Conservation (phyloP, 2,113 vertebrate species). For the Syngnathoides biaculeatus region DNA sequence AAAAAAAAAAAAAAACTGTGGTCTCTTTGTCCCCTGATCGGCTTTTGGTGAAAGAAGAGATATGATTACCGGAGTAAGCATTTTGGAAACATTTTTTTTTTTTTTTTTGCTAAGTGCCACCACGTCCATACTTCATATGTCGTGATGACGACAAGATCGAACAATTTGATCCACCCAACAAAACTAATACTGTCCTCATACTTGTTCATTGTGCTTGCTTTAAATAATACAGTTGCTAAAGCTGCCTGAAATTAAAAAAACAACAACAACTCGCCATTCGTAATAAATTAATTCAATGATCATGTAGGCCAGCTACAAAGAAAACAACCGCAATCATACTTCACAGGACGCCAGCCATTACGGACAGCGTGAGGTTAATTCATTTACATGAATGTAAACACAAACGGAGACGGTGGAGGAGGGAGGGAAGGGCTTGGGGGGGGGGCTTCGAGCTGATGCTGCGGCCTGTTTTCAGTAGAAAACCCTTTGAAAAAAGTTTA, state of each 20-base stretch:
- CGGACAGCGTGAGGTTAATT: slow-evolving; percentile 71
- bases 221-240: slow-evolving; percentile 59
- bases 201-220: slow-evolving; percentile 60
- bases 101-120: slow-evolving; percentile 19
- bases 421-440: too few species aligned
- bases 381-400: slow-evolving; percentile 80
- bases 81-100: slow-evolving; percentile 14
- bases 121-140: slow-evolving; percentile 21
- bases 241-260: slow-evolving; percentile 79
- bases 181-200: slow-evolving; percentile 51
- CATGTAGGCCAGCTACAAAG: slow-evolving; percentile 98
- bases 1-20: slow-evolving; percentile 27
- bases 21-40: slow-evolving; percentile 30
- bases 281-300: slow-evolving; percentile 89
- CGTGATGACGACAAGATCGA: slow-evolving; percentile 22
- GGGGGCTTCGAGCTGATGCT: slow-evolving; percentile 37
- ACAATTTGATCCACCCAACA: slow-evolving; percentile 35
- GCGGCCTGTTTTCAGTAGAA: slow-evolving; percentile 23
- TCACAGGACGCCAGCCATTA: slow-evolving; percentile 84
- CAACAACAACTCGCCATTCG: slow-evolving; percentile 77
- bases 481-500: slow-evolving; percentile 24
- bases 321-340: slow-evolving; percentile 83
- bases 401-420: slow-evolving; percentile 63
- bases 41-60: slow-evolving; percentile 23
- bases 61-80: slow-evolving; percentile 11